Evolutionary conservation across 2,797 vertebrate species (phyloP).

Genomic region (Micromesistius poutassou): DNA sequence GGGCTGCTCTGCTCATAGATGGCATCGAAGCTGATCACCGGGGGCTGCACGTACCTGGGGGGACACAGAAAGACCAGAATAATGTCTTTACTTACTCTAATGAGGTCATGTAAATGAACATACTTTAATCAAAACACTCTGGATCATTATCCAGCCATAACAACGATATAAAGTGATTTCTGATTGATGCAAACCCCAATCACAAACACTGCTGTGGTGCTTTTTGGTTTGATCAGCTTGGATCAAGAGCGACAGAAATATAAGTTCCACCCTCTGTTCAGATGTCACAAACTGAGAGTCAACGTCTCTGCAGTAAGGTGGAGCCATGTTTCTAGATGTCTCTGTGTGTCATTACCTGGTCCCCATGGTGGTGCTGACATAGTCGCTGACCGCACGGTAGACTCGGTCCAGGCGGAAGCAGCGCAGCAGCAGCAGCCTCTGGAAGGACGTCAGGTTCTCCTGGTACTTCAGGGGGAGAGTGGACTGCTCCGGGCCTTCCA

Average conservation of each 20-base stretch:
- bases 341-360: constrained; percentile 79
- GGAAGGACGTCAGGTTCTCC: constrained; percentile 77
- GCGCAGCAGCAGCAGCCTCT: constrained; percentile 88
- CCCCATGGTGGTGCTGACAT: constrained; percentile 83
- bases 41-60: constrained; percentile 91
- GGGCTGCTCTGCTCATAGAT: constrained; percentile 90
- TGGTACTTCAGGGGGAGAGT: constrained; percentile 80
- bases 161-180: neutral
- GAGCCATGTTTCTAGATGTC: neutral
- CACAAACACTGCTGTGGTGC: neutral
- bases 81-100: neutral
- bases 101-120: neutral
- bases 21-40: constrained; percentile 88
- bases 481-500: constrained; percentile 83
- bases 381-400: constrained; percentile 88
- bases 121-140: neutral
- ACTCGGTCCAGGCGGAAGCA: constrained; percentile 94
- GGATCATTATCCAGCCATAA: neutral
- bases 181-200: neutral
- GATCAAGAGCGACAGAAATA: neutral
- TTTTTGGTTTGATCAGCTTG: neutral
- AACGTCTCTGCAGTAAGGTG: neutral
- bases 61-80: constrained; percentile 33
- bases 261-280: neutral
- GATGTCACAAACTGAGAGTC: neutral